These are phyloP conservation scores for Eupelmus urozonus DNA, from an alignment of 2,888 invertebrate species.

Conservation along the genomic window DNA sequence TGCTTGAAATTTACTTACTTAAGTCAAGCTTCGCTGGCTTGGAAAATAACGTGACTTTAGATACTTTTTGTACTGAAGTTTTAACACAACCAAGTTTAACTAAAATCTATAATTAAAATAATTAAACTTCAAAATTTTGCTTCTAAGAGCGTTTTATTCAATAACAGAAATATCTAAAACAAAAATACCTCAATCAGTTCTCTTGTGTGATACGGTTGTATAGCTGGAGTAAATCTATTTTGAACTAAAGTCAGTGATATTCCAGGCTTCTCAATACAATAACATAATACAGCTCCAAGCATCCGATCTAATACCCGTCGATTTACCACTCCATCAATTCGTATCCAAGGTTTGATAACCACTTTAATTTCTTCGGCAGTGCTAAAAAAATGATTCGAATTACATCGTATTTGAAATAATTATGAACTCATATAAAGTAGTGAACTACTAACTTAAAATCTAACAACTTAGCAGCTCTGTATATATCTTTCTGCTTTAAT, in stretches of 20 bases:
- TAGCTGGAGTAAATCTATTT: conserved; percentile 81
- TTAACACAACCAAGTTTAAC: conserved; percentile 80
- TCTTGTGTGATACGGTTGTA: conserved; percentile 83
- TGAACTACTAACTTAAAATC: conserved; percentile 68
- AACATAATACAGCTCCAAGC: conserved; percentile 83
- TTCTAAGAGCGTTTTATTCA: background rate
- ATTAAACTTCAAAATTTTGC: background rate
- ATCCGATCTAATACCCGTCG: conserved; percentile 83
- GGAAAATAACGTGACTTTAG: conserved; percentile 78
- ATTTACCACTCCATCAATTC: conserved; percentile 86
- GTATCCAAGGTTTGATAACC: conserved; percentile 84
- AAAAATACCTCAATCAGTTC: conserved; percentile 81
- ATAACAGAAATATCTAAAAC: conserved; percentile 17
- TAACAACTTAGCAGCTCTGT: conserved; percentile 69
- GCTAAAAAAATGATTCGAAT: conserved; percentile 63
- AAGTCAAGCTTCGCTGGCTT: conserved; percentile 72
- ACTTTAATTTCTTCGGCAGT: conserved; percentile 74
- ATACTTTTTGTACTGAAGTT: conserved; percentile 73
- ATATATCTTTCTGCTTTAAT: conserved; percentile 70
- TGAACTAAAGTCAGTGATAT: conserved; percentile 79
- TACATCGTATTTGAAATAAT: conserved; percentile 2
- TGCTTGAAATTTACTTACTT: conserved; percentile 68
- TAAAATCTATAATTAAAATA: conserved; percentile 78
- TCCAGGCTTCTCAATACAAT: conserved; percentile 83
- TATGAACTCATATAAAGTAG: background rate